Evolutionary conservation across 2,113 vertebrate genomes (phyloP).

Genomic region (Dendropsophus ebraccatus): DNA sequence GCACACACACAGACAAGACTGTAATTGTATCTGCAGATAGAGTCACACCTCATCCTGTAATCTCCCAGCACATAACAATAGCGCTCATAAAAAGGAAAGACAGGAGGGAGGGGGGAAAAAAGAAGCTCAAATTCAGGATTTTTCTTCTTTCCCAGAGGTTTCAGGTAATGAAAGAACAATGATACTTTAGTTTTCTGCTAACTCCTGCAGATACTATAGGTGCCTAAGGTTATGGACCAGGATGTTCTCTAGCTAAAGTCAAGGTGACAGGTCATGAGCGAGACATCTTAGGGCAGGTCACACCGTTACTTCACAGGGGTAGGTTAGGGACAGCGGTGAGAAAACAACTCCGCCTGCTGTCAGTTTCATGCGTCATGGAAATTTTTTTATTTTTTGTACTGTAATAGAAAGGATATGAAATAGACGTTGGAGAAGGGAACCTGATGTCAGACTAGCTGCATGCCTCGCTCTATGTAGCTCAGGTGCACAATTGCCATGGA

Average conservation of each 20-base stretch:
- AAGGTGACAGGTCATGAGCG: neutral
- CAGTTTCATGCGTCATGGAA: neutral
- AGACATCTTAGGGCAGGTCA: neutral
- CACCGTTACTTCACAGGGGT: neutral
- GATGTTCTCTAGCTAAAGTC: neutral
- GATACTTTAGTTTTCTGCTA: slow-evolving; percentile 8
- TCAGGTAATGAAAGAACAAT: slow-evolving; percentile 16
- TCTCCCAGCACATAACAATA: slow-evolving; percentile 45
- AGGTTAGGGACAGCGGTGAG: neutral
- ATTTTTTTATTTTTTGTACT: neutral
- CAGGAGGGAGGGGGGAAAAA: neutral
- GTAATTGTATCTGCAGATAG: slow-evolving; percentile 55
- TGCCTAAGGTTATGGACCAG: neutral
- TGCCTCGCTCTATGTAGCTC: no score
- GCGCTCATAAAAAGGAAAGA: slow-evolving; percentile 31
- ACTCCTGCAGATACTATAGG: slow-evolving; percentile 18
- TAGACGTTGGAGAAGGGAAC: neutral
- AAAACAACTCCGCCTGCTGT: neutral
- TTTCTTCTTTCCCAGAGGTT: slow-evolving; percentile 19
- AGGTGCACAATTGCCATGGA: neutral
- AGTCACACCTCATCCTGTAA: slow-evolving; percentile 57
- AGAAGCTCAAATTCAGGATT: slow-evolving; percentile 1
- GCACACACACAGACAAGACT: slow-evolving; percentile 47
- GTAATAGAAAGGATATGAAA: neutral
- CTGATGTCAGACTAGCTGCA: neutral